phyloP scores from a whole-genome alignment of 2,888 invertebrate species.

The Brenthis ino region DNA sequence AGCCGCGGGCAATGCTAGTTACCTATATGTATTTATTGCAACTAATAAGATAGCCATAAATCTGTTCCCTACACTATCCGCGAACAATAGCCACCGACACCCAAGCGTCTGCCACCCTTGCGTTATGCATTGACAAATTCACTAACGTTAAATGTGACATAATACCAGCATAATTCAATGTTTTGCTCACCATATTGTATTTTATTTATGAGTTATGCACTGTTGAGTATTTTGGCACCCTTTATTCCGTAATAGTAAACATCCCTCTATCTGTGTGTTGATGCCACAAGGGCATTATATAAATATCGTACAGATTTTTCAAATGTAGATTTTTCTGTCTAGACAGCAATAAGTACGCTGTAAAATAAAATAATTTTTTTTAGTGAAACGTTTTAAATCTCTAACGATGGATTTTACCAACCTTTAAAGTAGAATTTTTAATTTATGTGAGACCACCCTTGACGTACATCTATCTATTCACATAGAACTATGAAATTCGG shows the following conservation, averaged over 20 bases:
- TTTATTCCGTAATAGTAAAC: slow-evolving; percentile 41
- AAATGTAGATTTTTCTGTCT: neutral
- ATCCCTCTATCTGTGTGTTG: slow-evolving; percentile 51
- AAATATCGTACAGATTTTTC: slow-evolving; percentile 47
- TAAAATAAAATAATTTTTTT: too few species aligned
- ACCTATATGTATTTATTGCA: slow-evolving; percentile 29
- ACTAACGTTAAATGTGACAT: slow-evolving; percentile 83
- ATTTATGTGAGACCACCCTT: too few species aligned
- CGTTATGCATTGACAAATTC: slow-evolving; percentile 72
- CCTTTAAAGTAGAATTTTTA: too few species aligned
- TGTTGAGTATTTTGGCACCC: slow-evolving; percentile 60
- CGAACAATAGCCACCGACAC: slow-evolving; percentile 66
- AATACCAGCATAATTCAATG: slow-evolving; percentile 82
- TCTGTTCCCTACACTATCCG: slow-evolving; percentile 56
- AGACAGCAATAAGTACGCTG: too few species aligned
- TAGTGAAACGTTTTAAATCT: too few species aligned
- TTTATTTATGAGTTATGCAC: slow-evolving; percentile 83
- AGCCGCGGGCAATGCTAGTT: neutral
- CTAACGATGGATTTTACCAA: too few species aligned
- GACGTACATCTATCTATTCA: too few species aligned
- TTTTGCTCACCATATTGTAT: slow-evolving; percentile 84
- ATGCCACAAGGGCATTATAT: slow-evolving; percentile 66
- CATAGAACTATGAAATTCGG: too few species aligned
- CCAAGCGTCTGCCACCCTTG: slow-evolving; percentile 65
- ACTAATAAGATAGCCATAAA: slow-evolving; percentile 53